Percentiles rank a stretch among this genome's conserved stretches.
phyloP scores from a whole-genome alignment of 2,888 invertebrate genomes.

The Synergus japonicus region DNA sequence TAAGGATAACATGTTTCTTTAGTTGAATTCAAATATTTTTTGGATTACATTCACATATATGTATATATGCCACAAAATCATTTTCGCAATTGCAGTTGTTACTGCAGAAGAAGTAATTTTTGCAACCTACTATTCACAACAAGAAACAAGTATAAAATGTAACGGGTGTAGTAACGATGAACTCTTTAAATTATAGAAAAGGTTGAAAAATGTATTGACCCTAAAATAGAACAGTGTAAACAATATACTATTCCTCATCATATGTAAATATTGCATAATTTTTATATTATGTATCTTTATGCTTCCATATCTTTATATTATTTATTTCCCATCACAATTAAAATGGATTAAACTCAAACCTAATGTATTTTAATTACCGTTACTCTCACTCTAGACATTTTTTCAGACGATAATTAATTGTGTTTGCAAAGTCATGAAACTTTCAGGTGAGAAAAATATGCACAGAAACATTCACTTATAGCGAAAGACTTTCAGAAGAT shows the following conservation, averaged over 20 bases:
- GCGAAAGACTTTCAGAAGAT: background rate
- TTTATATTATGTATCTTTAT: no score
- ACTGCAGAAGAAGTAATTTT: background rate
- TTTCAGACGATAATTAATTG: background rate
- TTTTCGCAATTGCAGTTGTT: background rate
- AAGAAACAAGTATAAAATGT: background rate
- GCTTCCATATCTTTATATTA: background rate
- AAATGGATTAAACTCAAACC: background rate
- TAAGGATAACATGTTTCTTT: background rate
- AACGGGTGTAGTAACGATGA: slow-evolving; percentile 10
- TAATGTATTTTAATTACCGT: background rate
- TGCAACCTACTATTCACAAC: background rate
- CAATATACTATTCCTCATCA: background rate
- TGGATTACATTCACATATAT: background rate
- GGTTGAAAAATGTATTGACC: background rate
- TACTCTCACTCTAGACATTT: background rate
- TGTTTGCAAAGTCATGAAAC: background rate
- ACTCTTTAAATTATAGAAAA: background rate
- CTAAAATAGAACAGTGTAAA: background rate
- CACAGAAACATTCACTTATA: background rate
- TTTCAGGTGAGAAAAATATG: background rate
- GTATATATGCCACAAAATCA: background rate
- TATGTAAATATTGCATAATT: background rate
- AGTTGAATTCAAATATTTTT: background rate
- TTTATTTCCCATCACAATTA: background rate